Evolutionary conservation across 2,797 vertebrate species (phyloP), one percentile per base, ranked within the genome.

Genomic region (Rhinophrynus dorsalis): DNA sequence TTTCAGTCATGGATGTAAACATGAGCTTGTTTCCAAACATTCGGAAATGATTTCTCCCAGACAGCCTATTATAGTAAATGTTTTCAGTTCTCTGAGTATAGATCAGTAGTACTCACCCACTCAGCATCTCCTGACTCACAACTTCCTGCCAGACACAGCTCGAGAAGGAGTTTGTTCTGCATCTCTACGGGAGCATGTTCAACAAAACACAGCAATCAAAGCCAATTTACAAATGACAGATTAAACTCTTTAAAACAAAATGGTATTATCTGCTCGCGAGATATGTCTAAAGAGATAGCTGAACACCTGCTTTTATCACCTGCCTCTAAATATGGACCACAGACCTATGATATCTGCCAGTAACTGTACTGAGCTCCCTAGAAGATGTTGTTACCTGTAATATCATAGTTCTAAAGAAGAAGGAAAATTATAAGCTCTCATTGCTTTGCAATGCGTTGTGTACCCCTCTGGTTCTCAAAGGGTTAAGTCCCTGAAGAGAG

Each of bases 41-140:
- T 60, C 27, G 11, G 37, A 47, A 58, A 44, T 37, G 27, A 42
- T 60, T 66, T 59, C 62, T 55, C 32, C 35, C 52, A 58, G 60
- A 59, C 61, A 64, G 60, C 45, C 51, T 33, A 65, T 73, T 66
- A 66, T 52, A 27, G 29, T 52, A 73, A 67, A 60, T 72, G 54
- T 65, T 60, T 73, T 60, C 21, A 26, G 54, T 40, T 50, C 47
- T 51, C 27, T 6, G 7, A 33, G 69, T 58, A 58, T 32, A 65
- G 57, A 72, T 67, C 70, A 37, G 33, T 54, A 37, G 45, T 47
- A 54, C 37, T 66, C 70, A 29, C 70, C 70, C 70, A 66, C 62
- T 67, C 70, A 21, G 35, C 48, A 3, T 67, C 70, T 60, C 54
- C 60, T 66, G 70, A 67, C 55, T 73, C 70, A 66, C 55, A 73